These are phyloP conservation scores for Trachelus iudaicus DNA, from an alignment of 2,888 invertebrate species.

Conservation along the genomic window DNA sequence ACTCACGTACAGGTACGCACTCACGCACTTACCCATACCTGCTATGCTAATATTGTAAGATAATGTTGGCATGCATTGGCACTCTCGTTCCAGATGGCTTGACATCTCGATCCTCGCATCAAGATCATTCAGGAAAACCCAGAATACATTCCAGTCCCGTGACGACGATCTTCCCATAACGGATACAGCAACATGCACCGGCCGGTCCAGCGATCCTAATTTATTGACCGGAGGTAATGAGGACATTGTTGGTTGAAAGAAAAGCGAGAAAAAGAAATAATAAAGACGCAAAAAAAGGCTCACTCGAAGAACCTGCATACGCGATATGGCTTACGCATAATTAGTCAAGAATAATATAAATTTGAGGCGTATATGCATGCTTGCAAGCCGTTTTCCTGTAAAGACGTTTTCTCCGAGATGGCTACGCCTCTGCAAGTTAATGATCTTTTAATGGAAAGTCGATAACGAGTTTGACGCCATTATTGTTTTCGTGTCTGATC, in stretches of 20 bases:
- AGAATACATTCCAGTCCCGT: neutral
- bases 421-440: neutral
- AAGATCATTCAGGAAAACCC: neutral
- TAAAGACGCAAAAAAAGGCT: too few species aligned
- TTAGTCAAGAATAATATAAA: too few species aligned
- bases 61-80: neutral
- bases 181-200: too few species aligned
- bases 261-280: too few species aligned
- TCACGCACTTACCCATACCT: neutral
- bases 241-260: too few species aligned
- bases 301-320: too few species aligned
- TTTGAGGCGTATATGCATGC: too few species aligned
- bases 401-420: neutral
- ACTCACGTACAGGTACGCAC: neutral
- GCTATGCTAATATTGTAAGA: neutral
- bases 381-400: neutral
- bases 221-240: too few species aligned
- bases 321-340: too few species aligned
- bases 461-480: neutral
- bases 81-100: conserved; percentile 3
- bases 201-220: too few species aligned
- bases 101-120: conserved; percentile 4
- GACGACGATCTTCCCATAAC: conserved; percentile 1
- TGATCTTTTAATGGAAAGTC: neutral
- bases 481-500: too few species aligned